phyloP scores from a whole-genome alignment of 2,797 vertebrate genomes.

The Chromobotia macracanthus region DNA sequence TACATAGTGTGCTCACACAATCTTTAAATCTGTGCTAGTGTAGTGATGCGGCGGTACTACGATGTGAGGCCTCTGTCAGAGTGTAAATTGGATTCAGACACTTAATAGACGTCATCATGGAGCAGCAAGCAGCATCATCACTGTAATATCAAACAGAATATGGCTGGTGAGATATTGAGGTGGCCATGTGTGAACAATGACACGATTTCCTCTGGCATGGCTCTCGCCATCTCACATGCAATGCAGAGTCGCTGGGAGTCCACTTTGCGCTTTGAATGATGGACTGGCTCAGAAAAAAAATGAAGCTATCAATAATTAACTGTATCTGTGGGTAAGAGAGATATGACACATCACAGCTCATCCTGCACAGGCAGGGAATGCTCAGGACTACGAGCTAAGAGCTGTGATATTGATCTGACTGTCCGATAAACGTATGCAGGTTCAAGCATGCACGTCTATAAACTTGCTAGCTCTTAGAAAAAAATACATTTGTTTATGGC shows the following conservation, averaged over 20 bases:
- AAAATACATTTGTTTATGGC: not conserved
- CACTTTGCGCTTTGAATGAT: slow-evolving; percentile 39
- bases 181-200: slow-evolving; percentile 31
- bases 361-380: slow-evolving; percentile 1
- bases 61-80: slow-evolving; percentile 29
- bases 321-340: slow-evolving; percentile 26
- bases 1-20: slow-evolving; percentile 34
- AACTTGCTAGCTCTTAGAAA: not conserved
- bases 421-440: not conserved
- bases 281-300: slow-evolving; percentile 8
- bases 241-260: not conserved
- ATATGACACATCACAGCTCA: slow-evolving; percentile 42
- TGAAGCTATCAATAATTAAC: slow-evolving; percentile 58
- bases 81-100: slow-evolving; percentile 52
- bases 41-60: slow-evolving; percentile 8
- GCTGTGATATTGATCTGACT: slow-evolving; percentile 40
- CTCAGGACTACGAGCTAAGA: not conserved
- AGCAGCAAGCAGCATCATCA: slow-evolving; percentile 20
- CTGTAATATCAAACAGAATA: slow-evolving; percentile 47
- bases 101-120: slow-evolving; percentile 40
- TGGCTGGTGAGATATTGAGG: slow-evolving; percentile 32
- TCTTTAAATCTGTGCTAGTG: slow-evolving; percentile 36
- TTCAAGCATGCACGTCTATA: not conserved
- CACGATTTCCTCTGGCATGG: slow-evolving; percentile 25
- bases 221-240: not conserved